Conservation (phyloP, 2,888 invertebrate genomes). For the Andrena marginata region DNA sequence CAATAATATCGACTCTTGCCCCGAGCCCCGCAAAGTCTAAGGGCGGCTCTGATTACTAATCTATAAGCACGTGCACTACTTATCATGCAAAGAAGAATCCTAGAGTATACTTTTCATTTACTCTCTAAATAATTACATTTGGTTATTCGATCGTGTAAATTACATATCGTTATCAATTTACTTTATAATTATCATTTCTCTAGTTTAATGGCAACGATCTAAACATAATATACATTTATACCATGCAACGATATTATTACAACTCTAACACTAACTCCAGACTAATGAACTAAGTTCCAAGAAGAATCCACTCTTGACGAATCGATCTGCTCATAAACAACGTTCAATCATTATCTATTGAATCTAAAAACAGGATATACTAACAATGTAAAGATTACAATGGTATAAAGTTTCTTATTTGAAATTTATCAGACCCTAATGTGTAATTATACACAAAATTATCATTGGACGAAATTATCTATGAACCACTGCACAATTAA, state of each 20-base stretch:
- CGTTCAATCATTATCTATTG: too few species aligned
- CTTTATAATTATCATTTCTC: background rate
- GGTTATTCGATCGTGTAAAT: background rate
- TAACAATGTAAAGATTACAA: background rate
- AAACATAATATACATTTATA: background rate
- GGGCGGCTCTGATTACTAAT: background rate
- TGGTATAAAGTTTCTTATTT: background rate
- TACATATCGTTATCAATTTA: background rate
- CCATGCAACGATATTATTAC: too few species aligned
- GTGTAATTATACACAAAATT: too few species aligned
- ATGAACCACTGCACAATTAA: too few species aligned
- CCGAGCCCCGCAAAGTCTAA: too few species aligned
- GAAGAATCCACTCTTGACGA: background rate
- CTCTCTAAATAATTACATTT: background rate
- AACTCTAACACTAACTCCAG: background rate
- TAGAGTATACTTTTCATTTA: background rate
- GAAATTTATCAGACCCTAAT: too few species aligned
- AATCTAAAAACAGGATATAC: background rate
- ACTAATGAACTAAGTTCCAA: background rate
- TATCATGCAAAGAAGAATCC: slow-evolving; percentile 26
- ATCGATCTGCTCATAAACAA: too few species aligned
- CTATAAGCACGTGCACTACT: slow-evolving; percentile 38
- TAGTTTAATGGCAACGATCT: background rate
- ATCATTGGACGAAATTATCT: too few species aligned
- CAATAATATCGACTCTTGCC: too few species aligned